Base-by-base conservation (phyloP, 2,113 vertebrate species). In the Pandion haliaetus region DNA sequence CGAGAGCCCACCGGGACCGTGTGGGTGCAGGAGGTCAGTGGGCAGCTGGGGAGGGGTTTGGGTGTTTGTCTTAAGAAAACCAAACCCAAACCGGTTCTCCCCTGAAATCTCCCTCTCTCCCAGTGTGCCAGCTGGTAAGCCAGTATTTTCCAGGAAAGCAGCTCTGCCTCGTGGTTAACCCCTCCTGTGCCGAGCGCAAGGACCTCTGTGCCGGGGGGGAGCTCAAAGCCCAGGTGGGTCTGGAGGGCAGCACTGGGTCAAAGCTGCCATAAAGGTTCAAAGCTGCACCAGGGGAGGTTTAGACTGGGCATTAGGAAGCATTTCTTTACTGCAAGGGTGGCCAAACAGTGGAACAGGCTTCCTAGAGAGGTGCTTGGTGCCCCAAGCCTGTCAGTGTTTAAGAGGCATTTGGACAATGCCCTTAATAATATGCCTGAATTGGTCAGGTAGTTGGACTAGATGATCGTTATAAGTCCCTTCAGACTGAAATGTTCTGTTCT, bases 1-100 rank as follows among this genome's bases (percentile, higher is more conserved):
- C 3, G 4, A 3, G 42, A 8, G 25, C 5, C 17, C 31, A 36
- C 31, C 3, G 8, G 24, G 17, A 26, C 40, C 9, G 0, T 0
- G 47, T 0, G 54, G 67, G 12, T 18, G 65, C 4, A 7, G 73
- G 65, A 71, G 88, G 20, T 25, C 3, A 15, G 57, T 17, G 88
- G 34, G 70, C 0, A 15, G 57, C 31, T 36, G 40, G 31, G 42
- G 28, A 74, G 12, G 31, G 10, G 3, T 34, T 65, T 19, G 72
- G 54, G 38, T 21, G 54, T 50, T 83, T 45, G 36, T 12, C 26
- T 52, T 29, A 2, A 23, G 17, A 52, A 52, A 18, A 26, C 13
- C 19, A 9, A 28, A 4, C 42, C 42, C 16, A 5, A 32, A 12
- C 10, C 0, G 1, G 2, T 3, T 69, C 10, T 77, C 15, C 47